phyloP scores from a whole-genome alignment of 2,113 vertebrate genomes.

The Oryzias curvinotus region DNA sequence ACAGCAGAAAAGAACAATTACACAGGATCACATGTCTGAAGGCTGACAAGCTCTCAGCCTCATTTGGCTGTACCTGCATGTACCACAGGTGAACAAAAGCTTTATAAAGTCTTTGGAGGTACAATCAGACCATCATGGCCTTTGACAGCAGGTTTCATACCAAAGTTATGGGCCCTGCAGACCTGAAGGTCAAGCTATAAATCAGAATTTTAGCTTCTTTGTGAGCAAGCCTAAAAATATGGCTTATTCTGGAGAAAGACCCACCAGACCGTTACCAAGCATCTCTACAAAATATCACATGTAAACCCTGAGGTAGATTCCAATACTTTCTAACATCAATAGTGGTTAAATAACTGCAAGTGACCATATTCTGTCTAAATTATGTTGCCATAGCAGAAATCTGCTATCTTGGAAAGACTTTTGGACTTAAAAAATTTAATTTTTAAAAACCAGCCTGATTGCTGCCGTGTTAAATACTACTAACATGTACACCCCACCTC shows the following conservation, averaged over 20 bases:
- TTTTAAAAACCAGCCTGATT: too few relatives aligned
- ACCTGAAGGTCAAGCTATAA: slow-evolving; percentile 7
- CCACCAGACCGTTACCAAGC: slow-evolving; percentile 54
- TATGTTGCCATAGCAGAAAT: slow-evolving; percentile 2
- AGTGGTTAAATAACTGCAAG: slow-evolving; percentile 74
- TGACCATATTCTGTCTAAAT: slow-evolving; percentile 7
- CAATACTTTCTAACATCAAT: slow-evolving; percentile 67
- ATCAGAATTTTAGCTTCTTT: slow-evolving; percentile 19
- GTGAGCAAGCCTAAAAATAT: slow-evolving; percentile 25
- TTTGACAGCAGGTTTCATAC: slow-evolving; percentile 60
- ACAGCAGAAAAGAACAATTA: slow-evolving; percentile 19
- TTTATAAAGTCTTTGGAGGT: slow-evolving; percentile 46
- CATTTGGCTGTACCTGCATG: not conserved
- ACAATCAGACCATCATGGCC: slow-evolving; percentile 56
- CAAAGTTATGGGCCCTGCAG: slow-evolving; percentile 26
- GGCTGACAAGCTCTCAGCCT: slow-evolving; percentile 7
- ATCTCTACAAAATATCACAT: slow-evolving; percentile 49
- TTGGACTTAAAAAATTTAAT: too few relatives aligned
- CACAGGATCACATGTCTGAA: slow-evolving; percentile 18
- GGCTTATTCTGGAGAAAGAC: slow-evolving; percentile 47
- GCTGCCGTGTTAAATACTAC: too few relatives aligned
- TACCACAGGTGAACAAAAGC: slow-evolving; percentile 32
- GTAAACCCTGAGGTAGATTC: slow-evolving; percentile 91
- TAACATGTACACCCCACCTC: too few relatives aligned
- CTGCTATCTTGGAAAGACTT: slow-evolving; percentile 13